Evolutionary conservation across 2,888 invertebrate genomes (phyloP), one percentile per base, ranked within the genome.

Genomic region (Rhamnusium bicolor): DNA sequence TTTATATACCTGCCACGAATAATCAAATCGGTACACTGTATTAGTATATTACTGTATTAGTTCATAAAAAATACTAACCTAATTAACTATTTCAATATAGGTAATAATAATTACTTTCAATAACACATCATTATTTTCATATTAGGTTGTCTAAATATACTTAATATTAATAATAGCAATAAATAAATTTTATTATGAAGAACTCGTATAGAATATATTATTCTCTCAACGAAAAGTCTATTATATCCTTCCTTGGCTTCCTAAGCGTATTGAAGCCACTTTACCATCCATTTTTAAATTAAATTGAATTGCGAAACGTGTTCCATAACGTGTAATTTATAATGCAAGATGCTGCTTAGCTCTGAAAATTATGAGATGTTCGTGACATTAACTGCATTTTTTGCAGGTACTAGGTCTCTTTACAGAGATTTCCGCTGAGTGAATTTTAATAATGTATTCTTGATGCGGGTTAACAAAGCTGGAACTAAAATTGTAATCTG

Each of bases 381-480:
- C 74, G 74, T 74, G 76, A 76, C 72, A 62, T 76, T 76, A 70
- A 73, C 70, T 75, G 72, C 71, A 69, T 75, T 73, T 75, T 75
- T 73, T 68, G 60, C 56, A 40, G 61, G 68, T 18, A 14, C 32
- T 18, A 32, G 19, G 61, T 61, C 61, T 61, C 46, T 46, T 47
- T n/a, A 29, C 40, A n/a, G 46, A 19, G 46, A 61, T 61, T 61
- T 61, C 46, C 46, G 6, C 21, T 24, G 19, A 18, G 21, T 58
- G 58, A 32, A 58, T 58, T 58, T 58, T 58, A 58, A 58, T 58
- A 58, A 32, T 58, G 29, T 32, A 58, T 8, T 58, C 12, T n/a
- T 18, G 24, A n/a, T 27, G 54, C 18, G 32, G 12, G 6, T 32
- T 32, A 4, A 32, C 58, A 19, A 8, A 32, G 5, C 58, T 16